A percentile compares a stretch with the other conserved stretches of the same genome.
Conservation (phyloP, 2,113 vertebrate genomes). For the Riparia riparia region DNA sequence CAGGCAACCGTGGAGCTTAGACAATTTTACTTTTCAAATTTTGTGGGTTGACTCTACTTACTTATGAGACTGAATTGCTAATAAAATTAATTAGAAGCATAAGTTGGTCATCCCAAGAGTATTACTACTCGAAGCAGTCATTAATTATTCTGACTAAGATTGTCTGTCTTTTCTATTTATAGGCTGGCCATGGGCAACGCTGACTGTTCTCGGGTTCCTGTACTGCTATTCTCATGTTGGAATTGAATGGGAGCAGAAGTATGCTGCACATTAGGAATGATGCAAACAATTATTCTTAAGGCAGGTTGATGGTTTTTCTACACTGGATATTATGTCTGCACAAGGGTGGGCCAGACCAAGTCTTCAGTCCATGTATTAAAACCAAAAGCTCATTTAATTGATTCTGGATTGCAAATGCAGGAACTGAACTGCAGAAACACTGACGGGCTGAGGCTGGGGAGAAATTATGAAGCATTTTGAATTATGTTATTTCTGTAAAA, state of each 20-base stretch:
- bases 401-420: not conserved
- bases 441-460: not conserved
- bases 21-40: not conserved
- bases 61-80: not conserved
- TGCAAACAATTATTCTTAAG: not conserved
- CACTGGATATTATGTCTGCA: not conserved
- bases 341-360: not conserved
- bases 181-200: constrained; percentile 82
- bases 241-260: constrained; percentile 77
- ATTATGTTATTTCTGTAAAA: not conserved
- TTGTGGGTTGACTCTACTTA: not conserved
- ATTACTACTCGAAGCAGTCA: not conserved
- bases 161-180: constrained; percentile 39
- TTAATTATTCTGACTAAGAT: constrained; percentile 26
- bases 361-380: not conserved
- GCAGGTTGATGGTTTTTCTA: not conserved
- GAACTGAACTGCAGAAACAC: not conserved
- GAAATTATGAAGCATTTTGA: not conserved
- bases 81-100: not conserved
- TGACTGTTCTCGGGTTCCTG: constrained; percentile 77
- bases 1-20: not conserved
- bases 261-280: not conserved
- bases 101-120: not conserved
- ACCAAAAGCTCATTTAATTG: not conserved
- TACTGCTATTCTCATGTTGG: constrained; percentile 82